These are phyloP conservation scores for Cyanoderma ruficeps DNA, from an alignment of 2,113 vertebrate species.

Conservation along the genomic window DNA sequence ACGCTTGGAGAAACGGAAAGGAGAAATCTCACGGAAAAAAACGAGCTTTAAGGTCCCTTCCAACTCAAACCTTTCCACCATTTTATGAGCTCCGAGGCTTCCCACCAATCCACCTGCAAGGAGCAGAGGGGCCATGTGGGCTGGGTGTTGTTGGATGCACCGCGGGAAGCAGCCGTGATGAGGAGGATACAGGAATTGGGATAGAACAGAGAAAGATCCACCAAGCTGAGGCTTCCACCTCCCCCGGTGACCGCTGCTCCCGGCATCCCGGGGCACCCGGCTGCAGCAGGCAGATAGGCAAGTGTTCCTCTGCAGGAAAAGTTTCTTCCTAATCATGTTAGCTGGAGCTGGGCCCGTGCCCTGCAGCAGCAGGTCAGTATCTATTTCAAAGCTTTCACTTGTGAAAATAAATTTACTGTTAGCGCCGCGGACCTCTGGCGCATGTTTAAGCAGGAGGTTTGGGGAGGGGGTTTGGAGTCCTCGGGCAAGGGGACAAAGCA, in stretches of 20 bases:
- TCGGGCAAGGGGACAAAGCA: not conserved
- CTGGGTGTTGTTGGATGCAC: not conserved
- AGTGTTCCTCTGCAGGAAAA: not conserved
- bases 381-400: slow-evolving; percentile 39
- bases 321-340: slow-evolving; percentile 51
- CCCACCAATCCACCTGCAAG: not conserved
- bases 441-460: not conserved
- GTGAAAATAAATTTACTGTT: slow-evolving; percentile 40
- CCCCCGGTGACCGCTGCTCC: not conserved
- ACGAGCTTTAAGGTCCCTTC: too few relatives aligned
- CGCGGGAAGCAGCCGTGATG: accelerated
- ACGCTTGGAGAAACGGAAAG: not conserved
- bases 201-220: accelerated
- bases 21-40: not conserved
- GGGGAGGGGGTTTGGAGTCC: not conserved
- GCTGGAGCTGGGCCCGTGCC: slow-evolving; percentile 9
- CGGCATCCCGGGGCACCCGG: not conserved
- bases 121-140: accelerated
- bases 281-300: slow-evolving; percentile 39
- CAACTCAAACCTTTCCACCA: not conserved
- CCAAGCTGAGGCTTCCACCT: accelerated
- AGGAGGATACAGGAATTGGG: not conserved
- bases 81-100: accelerated
- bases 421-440: not conserved
- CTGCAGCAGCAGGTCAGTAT: slow-evolving; percentile 34